Evolutionary conservation across 2,888 invertebrate genomes (phyloP).

Genomic region (Drosophila nr. perissopoda): DNA sequence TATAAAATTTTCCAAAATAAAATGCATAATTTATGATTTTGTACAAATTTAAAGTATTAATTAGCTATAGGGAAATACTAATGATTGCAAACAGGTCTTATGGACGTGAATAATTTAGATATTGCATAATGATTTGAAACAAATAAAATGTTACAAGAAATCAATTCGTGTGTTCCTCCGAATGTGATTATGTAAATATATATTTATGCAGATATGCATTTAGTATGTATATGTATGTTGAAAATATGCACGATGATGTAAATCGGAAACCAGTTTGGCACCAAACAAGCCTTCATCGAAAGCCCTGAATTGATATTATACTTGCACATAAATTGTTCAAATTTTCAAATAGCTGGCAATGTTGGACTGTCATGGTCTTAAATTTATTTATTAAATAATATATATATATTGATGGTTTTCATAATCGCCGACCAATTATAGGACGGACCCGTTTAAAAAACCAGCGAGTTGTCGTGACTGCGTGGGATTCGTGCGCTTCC

Average conservation of each 20-base stretch:
- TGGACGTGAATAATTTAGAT: constrained; percentile 1
- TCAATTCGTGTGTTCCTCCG: neutral
- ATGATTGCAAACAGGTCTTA: neutral
- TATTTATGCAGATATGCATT: neutral
- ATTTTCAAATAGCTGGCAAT: constrained; percentile 9
- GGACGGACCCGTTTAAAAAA: neutral
- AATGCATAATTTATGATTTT: neutral
- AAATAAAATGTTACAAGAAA: constrained; percentile 1
- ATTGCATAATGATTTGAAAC: constrained; percentile 17
- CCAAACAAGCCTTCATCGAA: constrained; percentile 20
- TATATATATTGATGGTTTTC: neutral
- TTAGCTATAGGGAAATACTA: neutral
- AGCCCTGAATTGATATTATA: constrained; percentile 12
- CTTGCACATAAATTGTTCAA: constrained; percentile 8
- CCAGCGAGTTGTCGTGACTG: constrained; percentile 44
- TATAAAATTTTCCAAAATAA: neutral
- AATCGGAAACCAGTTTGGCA: constrained; percentile 32
- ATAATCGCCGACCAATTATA: constrained; percentile 15
- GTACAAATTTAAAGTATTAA: neutral
- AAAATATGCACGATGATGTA: constrained; percentile 25
- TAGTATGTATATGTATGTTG: neutral
- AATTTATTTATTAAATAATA: constrained; percentile 7
- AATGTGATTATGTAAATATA: neutral
- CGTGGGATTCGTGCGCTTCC: constrained; percentile 41
- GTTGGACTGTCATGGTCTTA: neutral